phyloP scores from a whole-genome alignment of 2,113 vertebrate species.

The Lycaon pictus region DNA sequence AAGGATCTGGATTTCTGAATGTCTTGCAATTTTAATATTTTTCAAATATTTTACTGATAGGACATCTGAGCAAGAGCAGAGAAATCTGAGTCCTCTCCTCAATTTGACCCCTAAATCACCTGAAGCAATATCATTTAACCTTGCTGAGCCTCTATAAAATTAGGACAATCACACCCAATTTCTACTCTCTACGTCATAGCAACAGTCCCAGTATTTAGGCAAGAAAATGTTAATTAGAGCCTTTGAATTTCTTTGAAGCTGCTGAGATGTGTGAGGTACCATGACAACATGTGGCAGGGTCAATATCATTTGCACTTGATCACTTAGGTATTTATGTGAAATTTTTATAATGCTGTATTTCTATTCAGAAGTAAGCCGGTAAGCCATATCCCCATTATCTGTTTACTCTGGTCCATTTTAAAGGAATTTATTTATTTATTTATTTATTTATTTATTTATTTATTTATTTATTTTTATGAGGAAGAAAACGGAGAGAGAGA shows the following conservation, averaged over 20 bases:
- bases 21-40: background rate
- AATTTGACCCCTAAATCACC: background rate
- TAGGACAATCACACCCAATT: background rate
- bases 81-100: background rate
- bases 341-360: constrained; percentile 14
- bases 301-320: constrained; percentile 2
- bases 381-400: background rate
- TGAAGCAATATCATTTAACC: background rate
- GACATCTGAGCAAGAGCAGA: background rate
- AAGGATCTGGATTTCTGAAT: constrained; percentile 14
- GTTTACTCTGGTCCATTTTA: background rate
- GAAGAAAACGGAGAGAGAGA: too few species aligned
- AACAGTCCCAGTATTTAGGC: background rate
- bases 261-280: background rate
- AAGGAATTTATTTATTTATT: too few species aligned
- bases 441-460: too few species aligned
- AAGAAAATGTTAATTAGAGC: constrained; percentile 47
- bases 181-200: background rate
- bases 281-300: background rate
- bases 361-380: background rate
- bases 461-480: too few species aligned
- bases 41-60: constrained; percentile 16
- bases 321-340: constrained; percentile 36
- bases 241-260: constrained; percentile 55
- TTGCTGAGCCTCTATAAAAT: background rate